phyloP scores from a whole-genome alignment of 2,797 vertebrate genomes.

The Onychomys leucogaster region DNA sequence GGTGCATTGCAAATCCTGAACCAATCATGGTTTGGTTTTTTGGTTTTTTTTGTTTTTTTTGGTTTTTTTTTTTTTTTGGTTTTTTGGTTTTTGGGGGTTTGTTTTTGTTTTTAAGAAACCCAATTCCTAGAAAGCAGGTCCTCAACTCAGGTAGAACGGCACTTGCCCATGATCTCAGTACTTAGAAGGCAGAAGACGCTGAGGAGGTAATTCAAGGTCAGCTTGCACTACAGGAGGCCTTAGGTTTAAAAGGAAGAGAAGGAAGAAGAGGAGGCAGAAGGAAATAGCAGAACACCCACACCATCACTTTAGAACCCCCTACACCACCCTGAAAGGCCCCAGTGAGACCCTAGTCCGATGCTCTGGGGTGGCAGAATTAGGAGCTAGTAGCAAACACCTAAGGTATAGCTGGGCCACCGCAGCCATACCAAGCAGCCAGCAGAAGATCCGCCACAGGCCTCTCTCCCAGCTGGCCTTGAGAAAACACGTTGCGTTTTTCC shows the following conservation, averaged over 20 bases:
- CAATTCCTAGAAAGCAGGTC: background rate
- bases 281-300: background rate
- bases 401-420: background rate
- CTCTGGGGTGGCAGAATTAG: background rate
- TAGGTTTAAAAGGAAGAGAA: background rate
- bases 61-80: background rate
- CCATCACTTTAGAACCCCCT: background rate
- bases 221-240: background rate
- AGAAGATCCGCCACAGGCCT: background rate
- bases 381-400: background rate
- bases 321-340: background rate
- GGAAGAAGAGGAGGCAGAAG: background rate
- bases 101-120: background rate
- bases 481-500: conserved; percentile 48
- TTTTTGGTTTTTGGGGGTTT: background rate
- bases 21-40: background rate
- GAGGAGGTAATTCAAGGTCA: background rate
- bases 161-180: background rate
- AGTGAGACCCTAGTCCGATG: background rate
- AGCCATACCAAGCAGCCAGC: background rate
- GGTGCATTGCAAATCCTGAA: background rate
- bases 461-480: background rate
- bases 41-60: no score
- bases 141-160: background rate
- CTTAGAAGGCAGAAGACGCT: background rate